Percentiles rank a stretch among this genome's conserved stretches.
Evolutionary conservation across 2,888 invertebrate genomes (phyloP).

Genomic region (Tridacna crocea): DNA sequence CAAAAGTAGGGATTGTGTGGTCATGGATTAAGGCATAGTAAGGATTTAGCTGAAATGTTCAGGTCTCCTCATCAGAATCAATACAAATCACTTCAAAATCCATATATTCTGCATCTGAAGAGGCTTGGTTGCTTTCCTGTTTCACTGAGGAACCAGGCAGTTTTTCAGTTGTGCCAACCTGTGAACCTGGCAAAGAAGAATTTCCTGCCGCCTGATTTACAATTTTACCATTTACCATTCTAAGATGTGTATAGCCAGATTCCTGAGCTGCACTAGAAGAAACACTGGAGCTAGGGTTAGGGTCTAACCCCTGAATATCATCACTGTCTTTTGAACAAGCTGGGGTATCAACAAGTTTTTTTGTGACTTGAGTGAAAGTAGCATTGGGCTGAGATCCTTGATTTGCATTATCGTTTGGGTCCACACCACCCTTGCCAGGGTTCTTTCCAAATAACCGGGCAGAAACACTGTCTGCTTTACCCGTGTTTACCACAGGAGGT

Average conservation of each 20-base stretch:
- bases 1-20: too few relatives aligned
- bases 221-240: slow-evolving; percentile 7
- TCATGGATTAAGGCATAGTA: too few relatives aligned
- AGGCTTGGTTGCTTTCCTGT: background rate
- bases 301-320: background rate
- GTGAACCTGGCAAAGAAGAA: background rate
- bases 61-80: slow-evolving; percentile 54
- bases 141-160: background rate
- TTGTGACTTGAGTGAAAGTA: background rate
- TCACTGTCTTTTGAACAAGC: background rate
- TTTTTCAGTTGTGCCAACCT: background rate
- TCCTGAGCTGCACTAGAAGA: background rate
- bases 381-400: background rate
- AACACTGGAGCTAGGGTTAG: background rate
- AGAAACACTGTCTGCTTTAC: slow-evolving; percentile 23
- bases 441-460: slow-evolving; percentile 28
- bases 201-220: background rate
- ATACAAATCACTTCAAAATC: slow-evolving; percentile 60
- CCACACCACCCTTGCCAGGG: background rate
- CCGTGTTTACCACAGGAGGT: slow-evolving; percentile 17
- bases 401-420: background rate
- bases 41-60: background rate
- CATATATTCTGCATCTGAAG: slow-evolving; percentile 41
- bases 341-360: background rate
- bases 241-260: background rate